A percentile compares a stretch with the other conserved stretches of the same genome.
Evolutionary conservation across 2,888 invertebrate species (phyloP).

Genomic region (Gerris lacustris): DNA sequence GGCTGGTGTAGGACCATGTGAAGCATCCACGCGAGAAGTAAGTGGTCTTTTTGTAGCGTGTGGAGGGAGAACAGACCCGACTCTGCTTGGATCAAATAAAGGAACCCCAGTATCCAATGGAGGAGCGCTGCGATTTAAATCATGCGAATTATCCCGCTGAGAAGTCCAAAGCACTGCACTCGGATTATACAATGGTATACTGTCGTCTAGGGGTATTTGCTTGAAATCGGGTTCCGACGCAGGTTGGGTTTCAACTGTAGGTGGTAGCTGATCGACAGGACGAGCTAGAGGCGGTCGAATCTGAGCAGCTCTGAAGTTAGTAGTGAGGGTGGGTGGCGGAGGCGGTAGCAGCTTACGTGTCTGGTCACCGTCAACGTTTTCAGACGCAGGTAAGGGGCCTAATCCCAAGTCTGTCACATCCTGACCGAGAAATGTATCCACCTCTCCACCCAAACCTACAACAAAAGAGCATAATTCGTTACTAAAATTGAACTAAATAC

Average conservation of each 20-base stretch:
- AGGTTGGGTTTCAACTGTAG: background rate
- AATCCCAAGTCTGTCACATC: background rate
- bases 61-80: background rate
- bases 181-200: background rate
- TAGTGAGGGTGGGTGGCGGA: background rate
- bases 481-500: too few relatives aligned
- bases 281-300: background rate
- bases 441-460: background rate
- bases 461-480: background rate
- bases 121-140: background rate
- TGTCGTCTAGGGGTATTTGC: background rate
- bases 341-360: background rate
- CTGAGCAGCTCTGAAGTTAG: background rate
- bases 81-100: background rate
- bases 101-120: background rate
- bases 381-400: background rate
- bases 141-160: background rate
- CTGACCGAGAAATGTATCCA: background rate
- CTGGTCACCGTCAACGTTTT: background rate
- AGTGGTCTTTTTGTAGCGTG: background rate
- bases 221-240: background rate
- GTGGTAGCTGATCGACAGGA: background rate
- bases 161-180: background rate
- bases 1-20: background rate
- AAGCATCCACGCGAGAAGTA: background rate